Percentiles rank a stretch among this genome's conserved stretches.
phyloP scores from a whole-genome alignment of 2,888 invertebrate genomes.

The Amblyjoppa proteus region DNA sequence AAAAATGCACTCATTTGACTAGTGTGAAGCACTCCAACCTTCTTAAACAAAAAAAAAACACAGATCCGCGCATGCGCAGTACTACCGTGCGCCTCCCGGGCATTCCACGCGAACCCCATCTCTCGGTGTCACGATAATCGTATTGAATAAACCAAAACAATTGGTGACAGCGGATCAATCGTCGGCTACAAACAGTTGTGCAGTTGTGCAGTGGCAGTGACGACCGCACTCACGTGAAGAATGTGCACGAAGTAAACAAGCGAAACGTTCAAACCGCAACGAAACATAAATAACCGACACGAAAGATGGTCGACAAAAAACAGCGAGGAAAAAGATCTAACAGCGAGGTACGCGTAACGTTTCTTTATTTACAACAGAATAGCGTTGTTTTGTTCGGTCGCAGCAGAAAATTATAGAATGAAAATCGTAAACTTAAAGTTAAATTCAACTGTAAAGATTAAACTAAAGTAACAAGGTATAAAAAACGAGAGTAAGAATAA shows the following conservation, averaged over 20 bases:
- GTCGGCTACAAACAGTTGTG: no score
- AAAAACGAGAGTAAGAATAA: no score
- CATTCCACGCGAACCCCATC: background rate
- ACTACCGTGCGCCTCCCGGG: background rate
- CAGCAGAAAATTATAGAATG: background rate
- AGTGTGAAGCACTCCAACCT: no score
- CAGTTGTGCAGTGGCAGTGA: no score
- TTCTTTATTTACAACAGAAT: no score
- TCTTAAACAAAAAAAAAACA: background rate
- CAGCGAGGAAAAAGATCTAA: constrained; percentile 29
- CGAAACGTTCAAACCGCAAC: background rate
- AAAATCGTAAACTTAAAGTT: no score
- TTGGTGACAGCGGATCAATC: no score
- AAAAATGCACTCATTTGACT: no score
- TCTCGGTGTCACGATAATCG: background rate
- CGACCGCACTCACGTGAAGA: background rate
- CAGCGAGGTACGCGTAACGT: background rate
- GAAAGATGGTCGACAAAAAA: constrained; percentile 42
- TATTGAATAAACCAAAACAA: no score
- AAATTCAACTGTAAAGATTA: no score
- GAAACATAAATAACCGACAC: background rate
- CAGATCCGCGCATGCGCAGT: background rate
- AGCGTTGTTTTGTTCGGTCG: background rate
- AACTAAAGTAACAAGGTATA: no score
- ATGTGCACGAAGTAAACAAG: background rate